phyloP scores from a whole-genome alignment of 2,888 invertebrate species.

The Gymnosoma rotundatum region DNA sequence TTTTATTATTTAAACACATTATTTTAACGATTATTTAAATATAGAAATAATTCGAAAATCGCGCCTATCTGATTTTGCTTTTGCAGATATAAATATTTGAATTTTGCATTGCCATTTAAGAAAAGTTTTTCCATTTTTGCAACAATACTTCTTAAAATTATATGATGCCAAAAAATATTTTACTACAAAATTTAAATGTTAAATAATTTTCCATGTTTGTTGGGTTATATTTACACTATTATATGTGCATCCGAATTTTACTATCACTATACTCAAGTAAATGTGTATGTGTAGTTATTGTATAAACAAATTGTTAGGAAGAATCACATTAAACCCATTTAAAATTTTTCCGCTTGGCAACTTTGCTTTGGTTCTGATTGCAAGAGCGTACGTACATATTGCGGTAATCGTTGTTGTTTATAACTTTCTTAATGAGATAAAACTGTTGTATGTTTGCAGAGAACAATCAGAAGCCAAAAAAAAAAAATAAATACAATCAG shows the following conservation, averaged over 20 bases:
- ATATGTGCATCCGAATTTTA: not conserved
- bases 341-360: conserved; percentile 53
- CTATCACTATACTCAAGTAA: not conserved
- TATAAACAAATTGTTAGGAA: conserved; percentile 52
- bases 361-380: conserved; percentile 18
- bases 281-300: not conserved
- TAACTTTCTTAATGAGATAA: conserved; percentile 61
- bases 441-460: conserved; percentile 12
- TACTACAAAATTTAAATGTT: too few relatives aligned
- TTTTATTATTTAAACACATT: too few relatives aligned
- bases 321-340: conserved; percentile 67
- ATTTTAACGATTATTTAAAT: too few relatives aligned
- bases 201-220: not conserved
- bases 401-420: conserved; percentile 60
- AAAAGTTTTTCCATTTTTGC: too few relatives aligned
- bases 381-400: conserved; percentile 34
- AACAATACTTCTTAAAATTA: too few relatives aligned
- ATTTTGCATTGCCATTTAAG: too few relatives aligned
- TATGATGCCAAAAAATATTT: too few relatives aligned
- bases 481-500: not conserved
- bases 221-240: not conserved
- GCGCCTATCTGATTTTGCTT: too few relatives aligned
- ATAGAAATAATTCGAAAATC: too few relatives aligned
- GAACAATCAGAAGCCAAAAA: not conserved
- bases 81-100: too few relatives aligned